A percentile compares a stretch with the other conserved stretches of the same genome.
Evolutionary conservation across 1,140 invertebrate genomes (phyloP).

Genomic region (Caenorhabditis briggsae): DNA sequence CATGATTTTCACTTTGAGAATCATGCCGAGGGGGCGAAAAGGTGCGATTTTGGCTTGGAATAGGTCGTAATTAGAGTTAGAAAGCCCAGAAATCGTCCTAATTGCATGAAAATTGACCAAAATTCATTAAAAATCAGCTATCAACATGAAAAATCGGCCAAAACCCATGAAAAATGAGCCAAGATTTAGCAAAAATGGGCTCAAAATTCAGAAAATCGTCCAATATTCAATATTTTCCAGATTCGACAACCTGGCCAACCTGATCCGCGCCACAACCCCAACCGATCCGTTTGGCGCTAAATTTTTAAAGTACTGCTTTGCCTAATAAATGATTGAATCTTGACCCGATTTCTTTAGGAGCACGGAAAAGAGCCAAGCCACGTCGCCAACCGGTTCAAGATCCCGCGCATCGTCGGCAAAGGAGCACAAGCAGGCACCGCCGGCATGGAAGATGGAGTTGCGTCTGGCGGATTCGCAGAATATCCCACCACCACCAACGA

Average conservation of each 20-base stretch:
- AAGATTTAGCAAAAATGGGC: not conserved
- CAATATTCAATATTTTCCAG: not conserved
- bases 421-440: not conserved
- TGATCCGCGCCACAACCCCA: constrained; percentile 17
- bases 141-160: no score
- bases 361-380: not conserved
- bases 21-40: constrained; percentile 18
- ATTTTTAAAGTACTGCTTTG: not conserved
- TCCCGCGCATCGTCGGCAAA: not conserved
- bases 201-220: not conserved
- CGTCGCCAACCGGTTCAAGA: not conserved
- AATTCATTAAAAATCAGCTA: no score
- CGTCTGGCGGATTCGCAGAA: no score
- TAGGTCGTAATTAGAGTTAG: not conserved
- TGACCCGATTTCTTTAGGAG: not conserved
- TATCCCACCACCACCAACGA: not conserved
- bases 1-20: constrained; percentile 1
- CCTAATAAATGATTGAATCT: not conserved
- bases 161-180: not conserved
- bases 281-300: not conserved
- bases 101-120: no score
- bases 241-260: constrained; percentile 47
- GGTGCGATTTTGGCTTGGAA: not conserved
- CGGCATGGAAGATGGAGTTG: constrained; percentile 47
- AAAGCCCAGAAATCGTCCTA: no score